Evolutionary conservation across 2,888 invertebrate genomes (phyloP).

Genomic region (Thysanoteuthis rhombus): DNA sequence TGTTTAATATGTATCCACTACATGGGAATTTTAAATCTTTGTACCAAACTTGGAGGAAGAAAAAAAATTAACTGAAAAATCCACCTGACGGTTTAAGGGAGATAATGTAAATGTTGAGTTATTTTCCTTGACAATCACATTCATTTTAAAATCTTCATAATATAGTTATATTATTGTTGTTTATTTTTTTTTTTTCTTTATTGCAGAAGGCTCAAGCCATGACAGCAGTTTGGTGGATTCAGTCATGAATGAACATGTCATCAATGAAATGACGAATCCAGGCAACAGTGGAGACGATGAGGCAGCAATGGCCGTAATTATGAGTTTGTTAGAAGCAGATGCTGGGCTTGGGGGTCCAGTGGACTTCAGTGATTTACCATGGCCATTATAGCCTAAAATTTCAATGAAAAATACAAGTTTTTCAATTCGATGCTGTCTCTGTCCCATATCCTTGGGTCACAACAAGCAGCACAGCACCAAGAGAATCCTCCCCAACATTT

Average conservation of each 20-base stretch:
- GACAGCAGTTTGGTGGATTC: slow-evolving; percentile 49
- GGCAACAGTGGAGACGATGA: slow-evolving; percentile 73
- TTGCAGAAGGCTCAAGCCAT: slow-evolving; percentile 29
- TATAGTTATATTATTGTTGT: too few relatives aligned
- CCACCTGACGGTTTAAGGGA: too few relatives aligned
- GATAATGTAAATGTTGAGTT: too few relatives aligned
- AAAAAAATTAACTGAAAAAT: too few relatives aligned
- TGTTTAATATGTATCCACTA: too few relatives aligned
- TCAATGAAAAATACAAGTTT: neutral
- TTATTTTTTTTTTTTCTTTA: neutral
- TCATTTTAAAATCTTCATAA: too few relatives aligned
- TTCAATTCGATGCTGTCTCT: neutral
- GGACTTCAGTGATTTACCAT: slow-evolving; percentile 85
- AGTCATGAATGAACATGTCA: slow-evolving; percentile 54
- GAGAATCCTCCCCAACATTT: neutral
- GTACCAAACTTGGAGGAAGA: too few relatives aligned
- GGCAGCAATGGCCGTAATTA: slow-evolving; percentile 90
- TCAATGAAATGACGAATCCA: slow-evolving; percentile 50
- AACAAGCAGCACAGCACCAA: neutral
- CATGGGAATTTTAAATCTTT: too few relatives aligned
- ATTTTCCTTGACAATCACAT: too few relatives aligned
- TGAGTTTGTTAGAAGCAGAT: slow-evolving; percentile 89
- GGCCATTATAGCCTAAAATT: slow-evolving; percentile 75
- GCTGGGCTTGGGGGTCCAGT: slow-evolving; percentile 88
- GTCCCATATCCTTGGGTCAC: neutral